Evolutionary conservation across 2,113 vertebrate species (phyloP), one percentile per base, ranked within the genome.

Genomic region (Rhinoptilus africanus): DNA sequence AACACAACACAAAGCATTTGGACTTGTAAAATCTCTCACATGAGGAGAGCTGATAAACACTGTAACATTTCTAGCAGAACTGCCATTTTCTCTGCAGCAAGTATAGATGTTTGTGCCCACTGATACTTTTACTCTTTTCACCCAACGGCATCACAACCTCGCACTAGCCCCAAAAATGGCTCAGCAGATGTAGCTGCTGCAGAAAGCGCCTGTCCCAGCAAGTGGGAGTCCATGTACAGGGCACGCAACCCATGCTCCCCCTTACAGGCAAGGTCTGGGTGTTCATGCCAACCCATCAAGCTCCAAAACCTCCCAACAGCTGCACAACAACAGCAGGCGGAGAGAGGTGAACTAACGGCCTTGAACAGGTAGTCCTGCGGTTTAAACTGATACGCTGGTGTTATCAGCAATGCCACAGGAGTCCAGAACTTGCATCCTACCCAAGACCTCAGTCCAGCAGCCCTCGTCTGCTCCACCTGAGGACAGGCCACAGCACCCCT

Each of bases 21-120:
- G 75, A 48, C 66, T 71, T 30, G 71, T n/a, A 88, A 60, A 57
- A 66, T 30, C 51, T 81, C 74, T 67, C 57, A 78, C 11, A 3
- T 12, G 26, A 37, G 21, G 12, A 47, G 14, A 74, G 57, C 43
- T 59, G 24, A 47, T 62, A 66, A 69, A 67, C 32, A 28, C 30
- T 53, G 3, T 14, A 62, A 34, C 27, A 48, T 39, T 72, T 79
- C 73, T n/a, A 76, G 43, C 50, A 76, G 68, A 92, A 74, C 30
- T 35, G 47, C 75, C 71, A 72, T 72, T 85, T 85, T 77, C 73
- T 82, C 79, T 88, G 84, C 91, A 91, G 86, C 63, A 51, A 68
- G n/a, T 37, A 41, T 68, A 48, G 57, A 59, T 32, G 62, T 62
- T 56, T 41, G 66, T 34, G 50, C 34, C 48, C 85, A 35, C 45